Evolutionary conservation across 1,140 invertebrate genomes (phyloP), one percentile per base, ranked within the genome.

Genomic region (Patella vulgata): DNA sequence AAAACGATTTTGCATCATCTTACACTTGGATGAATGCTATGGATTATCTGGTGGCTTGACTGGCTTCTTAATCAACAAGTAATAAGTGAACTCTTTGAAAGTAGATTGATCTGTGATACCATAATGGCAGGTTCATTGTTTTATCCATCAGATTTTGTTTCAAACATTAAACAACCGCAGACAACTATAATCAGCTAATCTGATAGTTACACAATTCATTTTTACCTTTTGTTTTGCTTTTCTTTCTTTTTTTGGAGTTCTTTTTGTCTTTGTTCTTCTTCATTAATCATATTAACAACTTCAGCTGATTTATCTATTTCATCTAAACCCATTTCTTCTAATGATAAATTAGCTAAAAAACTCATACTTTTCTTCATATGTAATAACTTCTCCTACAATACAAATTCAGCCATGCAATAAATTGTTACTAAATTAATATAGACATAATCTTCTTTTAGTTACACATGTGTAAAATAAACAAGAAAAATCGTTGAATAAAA

Each of bases 321-420:
- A 33, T 95, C 93, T 73, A 97, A 94, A 3, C 94, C 94, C 2
- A 97, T 85, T 73, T 96, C 92, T 19, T 92, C 89, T 17, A 89
- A 88, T 0, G 90, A 89, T 58, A 97, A 88, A 77, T 94, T 92
- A n/a, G 90, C 88, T 87, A 96, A 91, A 59, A 91, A 92, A 0
- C 91, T 91, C 30, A 96, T 87, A 0, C 91, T 88, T 12, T 91
- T 88, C 56, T 91, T 89, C 9, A 95, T 82, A 1, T 90, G 88
- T 0, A 91, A 85, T 1, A 97, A 81, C 79, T 95, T 95, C 47
- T 96, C 94, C 3, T 92, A 89, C 21, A 71, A 60, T 21, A 46
- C 8, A 33, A n/a, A n/a, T 8, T 40, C 14, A 36, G 3, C 21
- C 23, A 21, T 23, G 17, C 14, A 47, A 19, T n/a, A 47, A 12